Percentiles rank a stretch among this genome's conserved stretches.
These are phyloP conservation scores for Hylyphantes graminicola DNA, from an alignment of 1,140 invertebrate genomes.

Conservation along the genomic window DNA sequence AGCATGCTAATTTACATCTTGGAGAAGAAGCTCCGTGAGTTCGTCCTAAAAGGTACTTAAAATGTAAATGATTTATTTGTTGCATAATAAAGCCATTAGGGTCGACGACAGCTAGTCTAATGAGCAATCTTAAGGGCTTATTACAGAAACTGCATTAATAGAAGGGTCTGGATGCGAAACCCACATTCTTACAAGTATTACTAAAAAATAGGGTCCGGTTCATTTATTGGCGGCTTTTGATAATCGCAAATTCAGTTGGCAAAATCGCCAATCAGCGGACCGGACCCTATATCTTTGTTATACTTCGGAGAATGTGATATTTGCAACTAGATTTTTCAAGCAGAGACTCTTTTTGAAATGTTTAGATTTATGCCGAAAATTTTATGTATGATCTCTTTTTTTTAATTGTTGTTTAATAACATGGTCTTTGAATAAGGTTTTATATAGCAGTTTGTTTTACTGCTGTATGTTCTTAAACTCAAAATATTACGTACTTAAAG, in stretches of 20 bases:
- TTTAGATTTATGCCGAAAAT: constrained; percentile 30
- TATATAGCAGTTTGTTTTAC: no score
- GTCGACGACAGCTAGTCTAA: constrained; percentile 43
- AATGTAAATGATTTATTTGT: constrained; percentile 55
- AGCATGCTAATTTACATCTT: constrained; percentile 23
- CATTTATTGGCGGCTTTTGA: no score
- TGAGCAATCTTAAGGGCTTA: constrained; percentile 43
- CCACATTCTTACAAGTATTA: no score
- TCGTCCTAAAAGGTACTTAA: constrained; percentile 41
- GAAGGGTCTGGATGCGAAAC: not conserved
- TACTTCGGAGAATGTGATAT: no score
- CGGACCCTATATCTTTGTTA: no score
- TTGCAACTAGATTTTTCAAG: no score
- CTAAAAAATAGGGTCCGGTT: no score
- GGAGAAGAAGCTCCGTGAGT: constrained; percentile 13
- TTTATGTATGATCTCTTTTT: not conserved
- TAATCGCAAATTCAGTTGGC: no score
- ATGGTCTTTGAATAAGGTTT: no score
- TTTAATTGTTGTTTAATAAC: not conserved
- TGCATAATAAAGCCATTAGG: constrained; percentile 52
- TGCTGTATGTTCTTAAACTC: no score
- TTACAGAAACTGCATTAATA: constrained; percentile 49
- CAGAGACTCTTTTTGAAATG: not conserved
- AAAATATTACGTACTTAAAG: no score
- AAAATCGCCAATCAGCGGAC: no score